Percentiles rank a stretch among this genome's conserved stretches.
phyloP scores from a whole-genome alignment of 2,797 vertebrate species.

The Etheostoma perlongum region DNA sequence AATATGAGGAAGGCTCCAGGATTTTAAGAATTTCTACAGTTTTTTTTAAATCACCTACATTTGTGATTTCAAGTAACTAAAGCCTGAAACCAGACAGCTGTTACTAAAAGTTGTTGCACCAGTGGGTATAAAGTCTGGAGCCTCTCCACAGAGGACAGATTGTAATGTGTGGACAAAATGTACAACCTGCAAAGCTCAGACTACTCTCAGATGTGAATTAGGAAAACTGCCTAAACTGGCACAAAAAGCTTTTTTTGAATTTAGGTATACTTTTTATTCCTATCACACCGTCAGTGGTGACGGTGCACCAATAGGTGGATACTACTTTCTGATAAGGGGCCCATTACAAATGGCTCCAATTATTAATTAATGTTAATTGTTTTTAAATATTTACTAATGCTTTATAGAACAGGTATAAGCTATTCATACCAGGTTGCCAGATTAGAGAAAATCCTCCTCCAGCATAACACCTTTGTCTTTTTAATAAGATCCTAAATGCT shows the following conservation, averaged over 20 bases:
- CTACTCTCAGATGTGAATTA: constrained; percentile 4
- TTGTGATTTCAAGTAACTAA: constrained; percentile 8
- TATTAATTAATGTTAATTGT: not conserved
- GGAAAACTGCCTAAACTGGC: not conserved
- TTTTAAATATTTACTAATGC: not conserved
- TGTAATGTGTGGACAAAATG: constrained; percentile 42
- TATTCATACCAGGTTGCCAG: not conserved
- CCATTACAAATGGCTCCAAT: not conserved
- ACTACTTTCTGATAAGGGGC: not conserved
- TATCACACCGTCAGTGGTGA: not conserved
- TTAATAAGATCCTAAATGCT: not conserved
- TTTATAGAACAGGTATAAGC: not conserved
- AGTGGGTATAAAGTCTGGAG: constrained; percentile 25
- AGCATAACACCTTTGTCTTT: not conserved
- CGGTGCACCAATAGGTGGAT: not conserved
- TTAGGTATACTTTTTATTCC: not conserved
- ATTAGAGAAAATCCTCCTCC: not conserved
- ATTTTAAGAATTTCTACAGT: constrained; percentile 6
- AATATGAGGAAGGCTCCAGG: not conserved
- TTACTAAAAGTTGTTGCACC: constrained; percentile 36
- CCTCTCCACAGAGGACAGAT: constrained; percentile 37
- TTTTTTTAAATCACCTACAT: constrained; percentile 16
- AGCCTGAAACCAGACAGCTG: constrained; percentile 45
- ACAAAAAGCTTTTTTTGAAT: constrained; percentile 9
- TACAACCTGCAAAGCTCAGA: constrained; percentile 33